Conservation (phyloP, 2,797 vertebrate genomes). For the Tadarida brasiliensis region DNA sequence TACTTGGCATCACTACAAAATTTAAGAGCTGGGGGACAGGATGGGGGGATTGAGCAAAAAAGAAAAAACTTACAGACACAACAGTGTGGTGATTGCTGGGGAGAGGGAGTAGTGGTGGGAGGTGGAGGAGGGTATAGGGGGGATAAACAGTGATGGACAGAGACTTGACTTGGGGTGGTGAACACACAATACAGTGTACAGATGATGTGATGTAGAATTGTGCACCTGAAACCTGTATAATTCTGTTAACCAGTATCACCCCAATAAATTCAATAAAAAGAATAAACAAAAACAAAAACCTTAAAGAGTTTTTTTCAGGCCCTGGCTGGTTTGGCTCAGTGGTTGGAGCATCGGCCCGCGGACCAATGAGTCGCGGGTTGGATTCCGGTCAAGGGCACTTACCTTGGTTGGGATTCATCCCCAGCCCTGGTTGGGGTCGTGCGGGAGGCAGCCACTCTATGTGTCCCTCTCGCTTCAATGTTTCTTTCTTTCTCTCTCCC, state of each 20-base stretch:
- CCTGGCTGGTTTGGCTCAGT: too few species aligned
- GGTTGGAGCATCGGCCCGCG: too few species aligned
- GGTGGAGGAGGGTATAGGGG: background rate
- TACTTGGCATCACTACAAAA: slow-evolving; percentile 12
- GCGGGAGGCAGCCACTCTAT: too few species aligned
- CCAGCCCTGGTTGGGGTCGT: too few species aligned
- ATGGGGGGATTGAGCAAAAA: background rate
- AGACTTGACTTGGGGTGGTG: background rate
- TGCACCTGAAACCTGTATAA: background rate
- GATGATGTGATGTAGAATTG: background rate
- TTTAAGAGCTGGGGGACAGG: background rate
- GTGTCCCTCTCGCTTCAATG: too few species aligned
- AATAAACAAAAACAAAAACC: background rate
- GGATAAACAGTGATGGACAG: background rate
- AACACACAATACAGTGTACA: background rate
- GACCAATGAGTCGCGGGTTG: too few species aligned
- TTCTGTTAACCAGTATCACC: background rate
- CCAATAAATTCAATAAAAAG: background rate
- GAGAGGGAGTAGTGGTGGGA: background rate
- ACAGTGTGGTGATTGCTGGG: background rate
- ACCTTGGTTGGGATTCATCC: too few species aligned
- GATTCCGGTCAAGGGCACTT: too few species aligned
- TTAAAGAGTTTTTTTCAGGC: background rate
- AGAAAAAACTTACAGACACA: background rate
- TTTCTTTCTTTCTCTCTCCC: background rate